These are phyloP conservation scores for Dendrolimus kikuchii DNA, from an alignment of 1,140 invertebrate genomes.

Conservation along the genomic window DNA sequence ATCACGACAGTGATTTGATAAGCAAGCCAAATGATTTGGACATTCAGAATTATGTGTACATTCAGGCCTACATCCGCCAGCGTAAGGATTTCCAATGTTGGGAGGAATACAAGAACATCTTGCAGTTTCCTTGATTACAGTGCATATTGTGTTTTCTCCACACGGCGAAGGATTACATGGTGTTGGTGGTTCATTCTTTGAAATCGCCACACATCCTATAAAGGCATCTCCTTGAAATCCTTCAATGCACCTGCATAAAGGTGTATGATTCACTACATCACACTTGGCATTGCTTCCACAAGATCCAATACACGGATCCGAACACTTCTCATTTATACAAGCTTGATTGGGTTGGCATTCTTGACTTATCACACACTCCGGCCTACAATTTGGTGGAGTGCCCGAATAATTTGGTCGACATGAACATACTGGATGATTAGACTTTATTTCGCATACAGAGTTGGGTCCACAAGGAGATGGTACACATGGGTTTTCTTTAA, in stretches of 20 bases:
- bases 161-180: constrained; percentile 88
- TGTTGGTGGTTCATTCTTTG: constrained; percentile 67
- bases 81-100: constrained; percentile 87
- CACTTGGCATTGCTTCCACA: constrained; percentile 88
- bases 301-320: constrained; percentile 80
- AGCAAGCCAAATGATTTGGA: constrained; percentile 83
- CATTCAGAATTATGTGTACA: constrained; percentile 89
- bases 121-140: constrained; percentile 76
- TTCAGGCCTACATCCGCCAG: constrained; percentile 84
- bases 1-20: constrained; percentile 88
- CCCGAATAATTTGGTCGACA: constrained; percentile 84
- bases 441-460: constrained; percentile 87
- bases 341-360: constrained; percentile 83
- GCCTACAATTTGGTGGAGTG: constrained; percentile 81
- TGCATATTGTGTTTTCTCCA: constrained; percentile 85
- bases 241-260: constrained; percentile 83
- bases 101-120: constrained; percentile 88
- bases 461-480: constrained; percentile 89
- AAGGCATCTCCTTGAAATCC: constrained; percentile 89
- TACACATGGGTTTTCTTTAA: constrained; percentile 78
- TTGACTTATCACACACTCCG: constrained; percentile 83
- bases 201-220: constrained; percentile 78
- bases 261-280: constrained; percentile 85
- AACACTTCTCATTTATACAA: constrained; percentile 86
- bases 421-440: constrained; percentile 83